These are phyloP conservation scores for Arrhamphus sclerolepis DNA, from an alignment of 2,797 vertebrate species.

Conservation along the genomic window DNA sequence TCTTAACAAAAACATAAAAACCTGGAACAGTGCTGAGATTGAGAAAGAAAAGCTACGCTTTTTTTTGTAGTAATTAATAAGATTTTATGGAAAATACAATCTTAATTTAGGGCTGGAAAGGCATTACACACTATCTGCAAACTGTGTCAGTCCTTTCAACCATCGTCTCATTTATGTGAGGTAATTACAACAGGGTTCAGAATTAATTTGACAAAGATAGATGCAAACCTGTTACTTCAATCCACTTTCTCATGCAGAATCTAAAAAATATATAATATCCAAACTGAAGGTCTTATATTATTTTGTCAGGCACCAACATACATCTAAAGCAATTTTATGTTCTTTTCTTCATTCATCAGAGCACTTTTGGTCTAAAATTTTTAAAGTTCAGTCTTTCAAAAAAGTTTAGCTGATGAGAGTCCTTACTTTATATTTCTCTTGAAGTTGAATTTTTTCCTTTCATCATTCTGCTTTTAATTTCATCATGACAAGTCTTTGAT, in stretches of 20 bases:
- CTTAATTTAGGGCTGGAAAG: constrained; percentile 43
- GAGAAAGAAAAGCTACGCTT: constrained; percentile 13
- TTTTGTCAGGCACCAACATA: constrained; percentile 1
- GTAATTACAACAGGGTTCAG: constrained; percentile 40
- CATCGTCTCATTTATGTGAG: constrained; percentile 37
- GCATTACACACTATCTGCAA: constrained; percentile 7
- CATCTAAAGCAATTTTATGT: constrained; percentile 7
- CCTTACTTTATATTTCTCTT: constrained; percentile 35
- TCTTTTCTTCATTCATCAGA: background rate
- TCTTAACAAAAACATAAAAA: constrained; percentile 2
- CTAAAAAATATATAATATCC: constrained; percentile 7
- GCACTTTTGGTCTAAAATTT: constrained; percentile 19
- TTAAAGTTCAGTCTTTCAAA: constrained; percentile 16
- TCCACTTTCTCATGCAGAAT: constrained; percentile 15
- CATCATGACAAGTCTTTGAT: constrained; percentile 64
- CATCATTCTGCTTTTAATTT: constrained; percentile 48
- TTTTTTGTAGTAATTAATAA: constrained; percentile 35
- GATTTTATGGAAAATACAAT: constrained; percentile 39
- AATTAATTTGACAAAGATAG: constrained; percentile 48
- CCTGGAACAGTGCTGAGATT: background rate
- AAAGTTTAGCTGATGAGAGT: constrained; percentile 36
- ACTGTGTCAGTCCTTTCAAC: constrained; percentile 24
- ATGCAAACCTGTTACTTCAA: background rate
- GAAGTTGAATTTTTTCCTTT: constrained; percentile 49
- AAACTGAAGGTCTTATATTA: constrained; percentile 1